phyloP scores from a whole-genome alignment of 2,113 vertebrate species.

The Amphiprion ocellaris region DNA sequence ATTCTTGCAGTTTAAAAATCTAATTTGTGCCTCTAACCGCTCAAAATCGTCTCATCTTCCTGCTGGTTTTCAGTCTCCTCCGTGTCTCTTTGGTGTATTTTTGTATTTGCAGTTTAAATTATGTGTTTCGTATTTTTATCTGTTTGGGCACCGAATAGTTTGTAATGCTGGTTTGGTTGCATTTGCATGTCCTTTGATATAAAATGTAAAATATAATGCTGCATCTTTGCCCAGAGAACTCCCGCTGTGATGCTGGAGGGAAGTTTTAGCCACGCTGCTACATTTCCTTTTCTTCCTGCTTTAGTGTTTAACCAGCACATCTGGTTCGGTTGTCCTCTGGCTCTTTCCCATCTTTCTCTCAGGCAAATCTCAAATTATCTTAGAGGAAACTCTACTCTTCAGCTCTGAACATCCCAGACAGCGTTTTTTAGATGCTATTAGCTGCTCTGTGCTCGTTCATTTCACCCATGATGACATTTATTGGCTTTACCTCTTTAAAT shows the following conservation, averaged over 20 bases:
- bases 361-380: conserved; percentile 27
- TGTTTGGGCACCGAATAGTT: too few species aligned
- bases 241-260: background rate
- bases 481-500: too few species aligned
- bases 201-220: background rate
- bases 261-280: background rate
- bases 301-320: conserved; percentile 5
- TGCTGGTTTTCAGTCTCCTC: background rate
- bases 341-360: conserved; percentile 22
- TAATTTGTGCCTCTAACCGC: conserved; percentile 9
- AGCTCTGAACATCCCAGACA: too few species aligned
- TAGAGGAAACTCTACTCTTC: background rate
- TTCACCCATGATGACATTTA: too few species aligned
- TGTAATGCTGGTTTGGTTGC: too few species aligned
- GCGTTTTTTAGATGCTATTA: too few species aligned
- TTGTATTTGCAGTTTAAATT: background rate
- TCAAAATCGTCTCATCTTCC: background rate
- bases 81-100: background rate
- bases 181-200: conserved; percentile 17
- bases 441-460: too few species aligned
- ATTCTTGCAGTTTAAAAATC: background rate
- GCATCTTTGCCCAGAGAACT: conserved; percentile 7
- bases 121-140: conserved; percentile 4
- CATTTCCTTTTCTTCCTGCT: conserved; percentile 14
- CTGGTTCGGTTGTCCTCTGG: conserved; percentile 41